A percentile compares a stretch with the other conserved stretches of the same genome.
Evolutionary conservation across 2,113 vertebrate species (phyloP).

Genomic region (Chitala chitala): DNA sequence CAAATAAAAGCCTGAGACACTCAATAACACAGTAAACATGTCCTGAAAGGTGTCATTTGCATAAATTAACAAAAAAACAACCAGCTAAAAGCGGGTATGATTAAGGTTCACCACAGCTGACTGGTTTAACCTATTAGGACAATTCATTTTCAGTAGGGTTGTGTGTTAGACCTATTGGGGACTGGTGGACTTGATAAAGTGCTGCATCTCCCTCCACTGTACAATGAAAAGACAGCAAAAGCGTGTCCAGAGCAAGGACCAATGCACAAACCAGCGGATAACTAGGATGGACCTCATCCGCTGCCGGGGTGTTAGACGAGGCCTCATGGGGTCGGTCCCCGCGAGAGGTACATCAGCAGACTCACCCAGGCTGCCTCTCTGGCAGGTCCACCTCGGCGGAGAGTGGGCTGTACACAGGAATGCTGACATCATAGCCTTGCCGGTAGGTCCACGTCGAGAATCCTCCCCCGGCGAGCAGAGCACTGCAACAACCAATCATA

Average conservation of each 20-base stretch:
- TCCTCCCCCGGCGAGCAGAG: conserved; percentile 87
- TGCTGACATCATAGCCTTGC: conserved; percentile 96
- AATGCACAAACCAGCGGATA: too few relatives aligned
- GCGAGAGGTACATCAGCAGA: background rate
- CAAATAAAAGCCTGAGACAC: too few relatives aligned
- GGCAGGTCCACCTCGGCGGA: conserved; percentile 82
- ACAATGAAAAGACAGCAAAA: too few relatives aligned
- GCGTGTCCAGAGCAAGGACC: too few relatives aligned
- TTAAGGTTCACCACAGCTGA: background rate
- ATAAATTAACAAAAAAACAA: background rate
- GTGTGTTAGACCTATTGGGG: too few relatives aligned
- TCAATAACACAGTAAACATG: too few relatives aligned
- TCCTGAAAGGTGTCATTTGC: background rate
- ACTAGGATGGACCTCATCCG: too few relatives aligned
- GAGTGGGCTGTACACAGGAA: conserved; percentile 89
- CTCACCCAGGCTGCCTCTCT: conserved; percentile 84
- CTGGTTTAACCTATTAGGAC: background rate
- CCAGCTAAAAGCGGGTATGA: background rate
- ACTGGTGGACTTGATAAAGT: too few relatives aligned
- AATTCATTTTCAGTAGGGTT: background rate
- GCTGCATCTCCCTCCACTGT: too few relatives aligned
- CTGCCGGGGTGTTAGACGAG: background rate
- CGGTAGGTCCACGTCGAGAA: conserved; percentile 97
- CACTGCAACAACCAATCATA: conserved; percentile 62
- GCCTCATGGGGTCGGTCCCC: background rate